Base-by-base conservation (phyloP, 2,797 vertebrate species). In the Scomberomorus guttatus region DNA sequence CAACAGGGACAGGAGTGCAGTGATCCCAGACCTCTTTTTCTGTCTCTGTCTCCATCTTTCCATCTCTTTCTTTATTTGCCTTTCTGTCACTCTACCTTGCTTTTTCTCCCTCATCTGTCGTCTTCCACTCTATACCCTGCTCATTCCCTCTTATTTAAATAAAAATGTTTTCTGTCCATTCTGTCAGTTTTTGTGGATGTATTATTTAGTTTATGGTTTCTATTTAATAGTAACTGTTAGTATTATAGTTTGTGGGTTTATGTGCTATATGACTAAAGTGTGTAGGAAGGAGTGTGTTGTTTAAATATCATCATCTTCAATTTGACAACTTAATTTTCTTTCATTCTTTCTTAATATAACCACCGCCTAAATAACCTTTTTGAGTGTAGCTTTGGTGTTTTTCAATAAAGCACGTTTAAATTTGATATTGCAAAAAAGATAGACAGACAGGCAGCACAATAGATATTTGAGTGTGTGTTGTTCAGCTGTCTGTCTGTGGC, bases 1-100 rank as follows among this genome's bases (percentile, higher is more conserved):
- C 93, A 94, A 94, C 93, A 93, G 73, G 80, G 89, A 80, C 83
- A 85, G 75, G 72, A 87, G 87, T 79, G 84, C 81, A 87, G 78
- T 82, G 82, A 88, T 89, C 88, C 81, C 77, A 85, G 90, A 86
- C 85, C 86, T 88, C 87, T 79, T 85, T 83, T 84, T 79, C 54
- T 70, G 59, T 74, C 71, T 79, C 60, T 63, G 70, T 69, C 56
- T 77, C 81, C 81, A 66, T 83, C 72, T 82, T 50, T 75, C 20
- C 42, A 25, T 83, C 61, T 51, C 4, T 54, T 52, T 78, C 58
- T 78, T 72, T 76, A 55, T 85, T 77, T 78, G 71, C 79, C 79
- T 85, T 81, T 75, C n/a, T 72, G 66, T 68, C 56, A 22, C 54
- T 54, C 61, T 56, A 14, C 46, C 54, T 32, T 22, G 14, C 6